Evolutionary conservation across 2,888 invertebrate genomes (phyloP).

Genomic region (Ennomos quercinarius): DNA sequence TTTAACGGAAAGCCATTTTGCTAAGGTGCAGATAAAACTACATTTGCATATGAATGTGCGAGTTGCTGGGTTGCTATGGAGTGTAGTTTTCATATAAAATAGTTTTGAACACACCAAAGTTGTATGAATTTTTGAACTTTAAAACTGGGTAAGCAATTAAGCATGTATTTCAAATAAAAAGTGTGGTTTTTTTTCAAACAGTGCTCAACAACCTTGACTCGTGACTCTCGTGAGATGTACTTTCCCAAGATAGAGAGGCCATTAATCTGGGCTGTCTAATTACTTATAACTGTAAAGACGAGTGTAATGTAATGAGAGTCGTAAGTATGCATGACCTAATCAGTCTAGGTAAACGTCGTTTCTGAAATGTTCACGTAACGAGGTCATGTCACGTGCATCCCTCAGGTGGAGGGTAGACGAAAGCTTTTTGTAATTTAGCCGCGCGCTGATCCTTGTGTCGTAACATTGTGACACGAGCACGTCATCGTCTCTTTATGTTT

Average conservation of each 20-base stretch:
- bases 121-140: too few species aligned
- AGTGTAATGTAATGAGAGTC: conserved; percentile 3
- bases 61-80: background rate
- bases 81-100: too few species aligned
- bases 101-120: too few species aligned
- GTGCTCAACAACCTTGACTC: too few species aligned
- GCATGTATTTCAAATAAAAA: too few species aligned
- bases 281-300: conserved; percentile 1
- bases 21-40: conserved; percentile 35
- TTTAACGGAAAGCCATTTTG: conserved; percentile 37
- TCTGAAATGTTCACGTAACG: conserved; percentile 62
- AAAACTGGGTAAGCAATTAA: too few species aligned
- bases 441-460: conserved; percentile 50
- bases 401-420: conserved; percentile 57
- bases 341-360: conserved; percentile 60
- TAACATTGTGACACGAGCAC: conserved; percentile 51
- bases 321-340: conserved; percentile 54
- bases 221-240: too few species aligned
- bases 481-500: conserved; percentile 46
- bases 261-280: background rate
- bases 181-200: too few species aligned
- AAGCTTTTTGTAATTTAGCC: conserved; percentile 68
- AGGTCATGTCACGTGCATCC: conserved; percentile 54
- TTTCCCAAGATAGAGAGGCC: background rate
- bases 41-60: conserved; percentile 23